These are phyloP conservation scores for Morone chrysops DNA, from an alignment of 2,113 vertebrate species.

Conservation along the genomic window DNA sequence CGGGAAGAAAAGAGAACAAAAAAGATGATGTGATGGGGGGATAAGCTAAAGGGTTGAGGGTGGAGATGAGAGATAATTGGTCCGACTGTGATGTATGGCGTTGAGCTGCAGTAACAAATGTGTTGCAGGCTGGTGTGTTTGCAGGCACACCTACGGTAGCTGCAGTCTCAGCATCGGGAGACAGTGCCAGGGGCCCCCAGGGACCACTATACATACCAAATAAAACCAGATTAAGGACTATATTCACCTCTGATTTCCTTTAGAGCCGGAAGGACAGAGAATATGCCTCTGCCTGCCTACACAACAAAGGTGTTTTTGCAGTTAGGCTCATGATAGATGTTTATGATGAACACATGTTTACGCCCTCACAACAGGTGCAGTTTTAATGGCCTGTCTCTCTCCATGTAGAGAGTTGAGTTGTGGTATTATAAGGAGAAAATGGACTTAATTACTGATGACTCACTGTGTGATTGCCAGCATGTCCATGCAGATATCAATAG, in stretches of 20 bases:
- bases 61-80: slow-evolving; percentile 16
- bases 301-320: slow-evolving; percentile 42
- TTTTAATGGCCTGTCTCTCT: slow-evolving; percentile 71
- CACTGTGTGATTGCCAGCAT: slow-evolving; percentile 26
- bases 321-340: slow-evolving; percentile 45
- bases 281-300: slow-evolving; percentile 15
- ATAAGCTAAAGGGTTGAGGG: slow-evolving; percentile 12
- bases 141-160: neutral
- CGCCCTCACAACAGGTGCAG: slow-evolving; percentile 67
- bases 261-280: slow-evolving; percentile 21
- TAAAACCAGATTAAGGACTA: slow-evolving; percentile 41
- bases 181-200: slow-evolving; percentile 1
- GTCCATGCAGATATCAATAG: slow-evolving; percentile 20
- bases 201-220: slow-evolving; percentile 23
- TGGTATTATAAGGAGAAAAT: slow-evolving; percentile 41
- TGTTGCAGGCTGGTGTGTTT: slow-evolving; percentile 26
- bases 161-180: slow-evolving; percentile 31
- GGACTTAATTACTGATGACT: slow-evolving; percentile 50
- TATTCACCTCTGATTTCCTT: slow-evolving; percentile 40
- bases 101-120: slow-evolving; percentile 50
- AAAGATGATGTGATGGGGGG: neutral
- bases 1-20: neutral
- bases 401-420: slow-evolving; percentile 25
- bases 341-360: slow-evolving; percentile 60
- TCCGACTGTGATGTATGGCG: slow-evolving; percentile 57